These are phyloP conservation scores for Calephelis virginiensis DNA, from an alignment of 1,140 invertebrate genomes.

Conservation along the genomic window DNA sequence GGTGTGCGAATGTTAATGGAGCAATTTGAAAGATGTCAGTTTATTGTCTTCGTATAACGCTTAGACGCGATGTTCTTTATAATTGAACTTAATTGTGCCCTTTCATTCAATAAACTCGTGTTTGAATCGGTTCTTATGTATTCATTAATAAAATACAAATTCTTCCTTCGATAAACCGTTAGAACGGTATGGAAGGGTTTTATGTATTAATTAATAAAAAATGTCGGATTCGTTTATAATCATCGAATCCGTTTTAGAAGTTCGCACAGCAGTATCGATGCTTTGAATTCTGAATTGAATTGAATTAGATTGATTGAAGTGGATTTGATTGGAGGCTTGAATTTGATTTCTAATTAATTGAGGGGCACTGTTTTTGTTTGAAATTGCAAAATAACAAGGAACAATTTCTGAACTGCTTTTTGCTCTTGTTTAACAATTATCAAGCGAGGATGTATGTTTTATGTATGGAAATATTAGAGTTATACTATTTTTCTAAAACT, in stretches of 20 bases:
- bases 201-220: slow-evolving; percentile 1
- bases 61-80: slow-evolving; percentile 1
- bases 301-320: too few relatives aligned
- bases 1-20: background rate
- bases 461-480: too few relatives aligned
- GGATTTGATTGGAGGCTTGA: too few relatives aligned
- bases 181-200: background rate
- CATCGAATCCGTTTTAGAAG: background rate
- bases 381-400: too few relatives aligned
- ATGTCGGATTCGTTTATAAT: background rate
- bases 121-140: background rate
- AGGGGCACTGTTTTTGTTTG: too few relatives aligned
- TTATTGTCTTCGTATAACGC: background rate
- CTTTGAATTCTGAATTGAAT: too few relatives aligned
- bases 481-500: too few relatives aligned
- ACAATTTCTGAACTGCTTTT: too few relatives aligned
- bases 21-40: background rate
- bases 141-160: slow-evolving; percentile 1
- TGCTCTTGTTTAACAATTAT: too few relatives aligned
- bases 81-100: slow-evolving; percentile 23
- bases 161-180: background rate
- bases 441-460: too few relatives aligned
- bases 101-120: slow-evolving; percentile 19
- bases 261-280: too few relatives aligned
- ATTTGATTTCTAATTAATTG: too few relatives aligned